Evolutionary conservation across 2,113 vertebrate genomes (phyloP).

Genomic region (Prionailurus viverrinus): DNA sequence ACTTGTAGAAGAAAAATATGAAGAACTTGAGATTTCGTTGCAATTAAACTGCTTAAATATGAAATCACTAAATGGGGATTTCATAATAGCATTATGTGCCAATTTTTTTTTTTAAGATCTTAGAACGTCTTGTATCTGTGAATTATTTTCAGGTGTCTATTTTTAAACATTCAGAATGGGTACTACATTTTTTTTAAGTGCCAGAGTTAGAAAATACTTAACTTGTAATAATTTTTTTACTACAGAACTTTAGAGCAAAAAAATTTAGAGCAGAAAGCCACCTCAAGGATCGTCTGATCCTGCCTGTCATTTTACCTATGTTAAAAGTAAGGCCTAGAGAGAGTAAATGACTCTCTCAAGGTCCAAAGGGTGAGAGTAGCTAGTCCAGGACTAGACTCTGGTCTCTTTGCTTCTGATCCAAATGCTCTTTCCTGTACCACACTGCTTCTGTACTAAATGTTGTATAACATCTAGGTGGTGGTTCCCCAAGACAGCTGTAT

Average conservation of each 20-base stretch:
- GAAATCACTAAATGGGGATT: slow-evolving; percentile 66
- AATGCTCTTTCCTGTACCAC: neutral
- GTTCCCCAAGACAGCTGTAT: neutral
- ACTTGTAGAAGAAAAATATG: slow-evolving; percentile 62
- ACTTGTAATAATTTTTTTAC: slow-evolving; percentile 66
- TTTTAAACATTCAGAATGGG: slow-evolving; percentile 76
- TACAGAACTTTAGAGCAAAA: slow-evolving; percentile 61
- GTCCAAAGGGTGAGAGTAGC: neutral
- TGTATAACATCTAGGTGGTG: neutral
- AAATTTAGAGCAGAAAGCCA: neutral
- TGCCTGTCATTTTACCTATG: neutral
- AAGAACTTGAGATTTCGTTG: slow-evolving; percentile 61
- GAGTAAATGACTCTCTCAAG: neutral
- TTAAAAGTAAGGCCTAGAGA: neutral
- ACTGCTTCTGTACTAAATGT: neutral
- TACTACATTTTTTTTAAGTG: slow-evolving; percentile 56
- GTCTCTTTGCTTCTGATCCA: neutral
- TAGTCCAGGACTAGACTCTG: neutral
- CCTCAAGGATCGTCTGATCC: neutral
- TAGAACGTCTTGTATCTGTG: slow-evolving; percentile 69
- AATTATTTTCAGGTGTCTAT: slow-evolving; percentile 73
- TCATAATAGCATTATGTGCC: slow-evolving; percentile 65
- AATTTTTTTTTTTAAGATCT: slow-evolving; percentile 60
- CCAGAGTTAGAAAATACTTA: slow-evolving; percentile 68
- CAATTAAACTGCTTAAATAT: slow-evolving; percentile 74